phyloP scores from a whole-genome alignment of 2,797 vertebrate genomes.

The Chelon labrosus region DNA sequence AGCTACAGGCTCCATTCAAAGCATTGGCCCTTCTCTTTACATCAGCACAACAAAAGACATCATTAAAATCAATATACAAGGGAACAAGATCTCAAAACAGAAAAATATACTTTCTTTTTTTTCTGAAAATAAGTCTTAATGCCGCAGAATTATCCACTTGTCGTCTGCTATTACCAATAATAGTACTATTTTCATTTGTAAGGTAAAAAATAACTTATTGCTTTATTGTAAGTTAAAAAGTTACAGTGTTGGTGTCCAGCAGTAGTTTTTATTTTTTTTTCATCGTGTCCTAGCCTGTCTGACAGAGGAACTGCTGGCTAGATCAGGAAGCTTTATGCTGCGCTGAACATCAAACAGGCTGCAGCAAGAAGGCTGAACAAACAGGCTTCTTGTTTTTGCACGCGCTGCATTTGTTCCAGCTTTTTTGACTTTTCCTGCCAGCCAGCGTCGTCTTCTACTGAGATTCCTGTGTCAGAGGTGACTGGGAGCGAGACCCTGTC shows the following conservation, averaged over 20 bases:
- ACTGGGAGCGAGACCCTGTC: constrained; percentile 77
- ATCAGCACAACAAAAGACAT: constrained; percentile 78
- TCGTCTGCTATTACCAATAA: constrained; percentile 81
- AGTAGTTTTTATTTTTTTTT: constrained; percentile 78
- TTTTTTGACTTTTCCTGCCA: constrained; percentile 62
- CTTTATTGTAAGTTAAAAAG: constrained; percentile 88
- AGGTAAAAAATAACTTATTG: constrained; percentile 89
- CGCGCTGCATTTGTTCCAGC: constrained; percentile 64
- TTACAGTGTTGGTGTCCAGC: constrained; percentile 89
- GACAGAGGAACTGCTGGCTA: constrained; percentile 72
- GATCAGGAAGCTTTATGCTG: constrained; percentile 68
- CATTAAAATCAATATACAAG: constrained; percentile 79
- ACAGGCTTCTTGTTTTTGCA: constrained; percentile 65
- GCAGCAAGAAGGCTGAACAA: constrained; percentile 69
- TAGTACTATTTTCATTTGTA: constrained; percentile 84
- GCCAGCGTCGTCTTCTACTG: constrained; percentile 64
- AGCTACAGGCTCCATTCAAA: constrained; percentile 70
- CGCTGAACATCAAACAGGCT: constrained; percentile 70
- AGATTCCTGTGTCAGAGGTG: constrained; percentile 66
- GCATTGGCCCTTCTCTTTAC: constrained; percentile 76
- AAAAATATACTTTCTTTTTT: constrained; percentile 85
- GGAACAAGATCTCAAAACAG: constrained; percentile 82
- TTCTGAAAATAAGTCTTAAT: constrained; percentile 88
- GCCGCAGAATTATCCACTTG: constrained; percentile 83
- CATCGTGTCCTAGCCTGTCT: constrained; percentile 73